phyloP scores from a whole-genome alignment of 2,888 invertebrate species.

The Rotaria sp. region DNA sequence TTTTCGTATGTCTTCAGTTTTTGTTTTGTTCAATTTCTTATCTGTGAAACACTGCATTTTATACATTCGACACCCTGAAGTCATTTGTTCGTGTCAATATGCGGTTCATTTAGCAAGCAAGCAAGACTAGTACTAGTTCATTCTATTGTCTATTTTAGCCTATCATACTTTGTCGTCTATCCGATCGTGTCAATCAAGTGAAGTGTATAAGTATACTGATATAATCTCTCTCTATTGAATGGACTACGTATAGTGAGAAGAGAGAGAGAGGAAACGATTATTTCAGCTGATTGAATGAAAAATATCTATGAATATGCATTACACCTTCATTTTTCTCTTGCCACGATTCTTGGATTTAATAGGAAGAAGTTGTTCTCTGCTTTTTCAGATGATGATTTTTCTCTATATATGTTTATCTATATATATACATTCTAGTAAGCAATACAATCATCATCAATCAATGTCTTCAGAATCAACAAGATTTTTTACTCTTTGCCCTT shows the following conservation, averaged over 20 bases:
- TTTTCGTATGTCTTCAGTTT: background rate
- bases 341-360: no score
- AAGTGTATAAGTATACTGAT: slow-evolving; percentile 14
- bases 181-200: slow-evolving; percentile 2
- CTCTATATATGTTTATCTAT: background rate
- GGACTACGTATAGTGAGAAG: background rate
- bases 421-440: background rate
- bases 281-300: slow-evolving; percentile 5
- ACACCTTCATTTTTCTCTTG: background rate
- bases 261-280: background rate
- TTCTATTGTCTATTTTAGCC: background rate
- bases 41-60: background rate
- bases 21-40: background rate
- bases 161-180: background rate
- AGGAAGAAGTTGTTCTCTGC: background rate
- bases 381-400: background rate
- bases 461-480: background rate
- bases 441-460: background rate
- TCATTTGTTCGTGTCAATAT: slow-evolving; percentile 14
- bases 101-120: slow-evolving; percentile 22
- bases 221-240: background rate
- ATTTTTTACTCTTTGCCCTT: background rate
- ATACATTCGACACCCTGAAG: background rate
- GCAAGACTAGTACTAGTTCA: background rate
- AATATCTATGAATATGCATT: background rate